Percentiles rank a stretch among this genome's conserved stretches.
Conservation (phyloP, 2,888 invertebrate species). For the Parapristionchus giblindavisi region DNA sequence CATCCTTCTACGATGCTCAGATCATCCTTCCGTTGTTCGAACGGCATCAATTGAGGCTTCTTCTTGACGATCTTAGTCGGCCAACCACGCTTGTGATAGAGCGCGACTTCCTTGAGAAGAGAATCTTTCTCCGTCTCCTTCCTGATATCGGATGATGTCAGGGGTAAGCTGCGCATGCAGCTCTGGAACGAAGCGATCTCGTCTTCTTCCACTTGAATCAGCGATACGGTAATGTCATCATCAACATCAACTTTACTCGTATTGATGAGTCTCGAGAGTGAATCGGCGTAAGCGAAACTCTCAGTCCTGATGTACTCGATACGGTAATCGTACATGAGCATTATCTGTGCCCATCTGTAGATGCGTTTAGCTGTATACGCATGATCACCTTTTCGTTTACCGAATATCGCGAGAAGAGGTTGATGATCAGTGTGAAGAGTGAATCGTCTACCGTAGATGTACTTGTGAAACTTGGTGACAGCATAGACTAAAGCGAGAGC, state of each 20-base stretch:
- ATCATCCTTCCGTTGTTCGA: not conserved
- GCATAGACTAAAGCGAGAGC: conserved; percentile 70
- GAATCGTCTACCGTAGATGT: conserved; percentile 71
- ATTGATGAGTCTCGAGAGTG: conserved; percentile 60
- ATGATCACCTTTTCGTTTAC: conserved; percentile 55
- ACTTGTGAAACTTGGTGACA: conserved; percentile 70
- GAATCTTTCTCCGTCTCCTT: not conserved
- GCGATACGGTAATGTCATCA: conserved; percentile 40
- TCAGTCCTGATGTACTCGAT: conserved; percentile 63
- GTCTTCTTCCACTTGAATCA: conserved; percentile 26
- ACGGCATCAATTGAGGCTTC: not conserved
- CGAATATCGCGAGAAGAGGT: conserved; percentile 67
- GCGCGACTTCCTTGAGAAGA: not conserved
- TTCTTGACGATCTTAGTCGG: not conserved
- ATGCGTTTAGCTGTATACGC: conserved; percentile 62
- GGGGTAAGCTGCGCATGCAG: not conserved
- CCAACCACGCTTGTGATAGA: not conserved
- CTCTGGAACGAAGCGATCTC: not conserved
- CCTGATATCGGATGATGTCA: not conserved
- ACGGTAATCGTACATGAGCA: conserved; percentile 69
- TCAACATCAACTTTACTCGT: not conserved
- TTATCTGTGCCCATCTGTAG: conserved; percentile 55
- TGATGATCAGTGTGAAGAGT: conserved; percentile 59
- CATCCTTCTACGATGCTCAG: conserved; percentile 1
- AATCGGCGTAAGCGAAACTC: conserved; percentile 67